Evolutionary conservation across 2,113 vertebrate species (phyloP), one percentile per base, ranked within the genome.

Genomic region (Ginglymostoma cirratum): DNA sequence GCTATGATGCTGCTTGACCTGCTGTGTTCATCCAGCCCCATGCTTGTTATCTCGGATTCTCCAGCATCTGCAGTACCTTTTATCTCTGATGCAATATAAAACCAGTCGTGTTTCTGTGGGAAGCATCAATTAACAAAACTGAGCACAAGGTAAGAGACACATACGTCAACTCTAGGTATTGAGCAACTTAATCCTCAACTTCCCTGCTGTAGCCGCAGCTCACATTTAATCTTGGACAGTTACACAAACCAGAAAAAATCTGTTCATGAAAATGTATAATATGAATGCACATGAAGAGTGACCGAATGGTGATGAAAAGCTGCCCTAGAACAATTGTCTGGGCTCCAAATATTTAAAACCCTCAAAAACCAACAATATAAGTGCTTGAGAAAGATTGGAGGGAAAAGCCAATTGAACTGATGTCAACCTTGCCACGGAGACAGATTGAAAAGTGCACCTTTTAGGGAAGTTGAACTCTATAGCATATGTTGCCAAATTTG

Each of bases 51-150:
- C n/a, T n/a, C n/a, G n/a, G n/a, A n/a, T n/a, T n/a, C n/a, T n/a
- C n/a, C n/a, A n/a, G n/a, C n/a, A n/a, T n/a, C n/a, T n/a, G n/a
- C n/a, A n/a, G n/a, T n/a, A n/a, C n/a, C n/a, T n/a, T n/a, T n/a
- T n/a, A n/a, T n/a, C n/a, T n/a, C n/a, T n/a, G n/a, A n/a, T n/a
- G 15, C n/a, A 65, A 66, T 3, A 21, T 34, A 38, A 55, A 92
- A 66, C 30, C 52, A 34, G 45, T 24, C 34, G 10, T 61, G 30
- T 38, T 66, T 65, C 55, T 21, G 61, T 92, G 15, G 30, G 34
- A 34, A 92, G 89, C n/a, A 34, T 92, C 89, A 92, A 38, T 66
- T 92, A 3, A n/a, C 55, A 92, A 65, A 92, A 92, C 55, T 65
- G 89, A 65, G 1, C n/a, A 1, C 1, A 1, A 90, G 34, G 14